Evolutionary conservation across 2,797 vertebrate genomes (phyloP), one percentile per base, ranked within the genome.

Genomic region (Poecilia wingei): DNA sequence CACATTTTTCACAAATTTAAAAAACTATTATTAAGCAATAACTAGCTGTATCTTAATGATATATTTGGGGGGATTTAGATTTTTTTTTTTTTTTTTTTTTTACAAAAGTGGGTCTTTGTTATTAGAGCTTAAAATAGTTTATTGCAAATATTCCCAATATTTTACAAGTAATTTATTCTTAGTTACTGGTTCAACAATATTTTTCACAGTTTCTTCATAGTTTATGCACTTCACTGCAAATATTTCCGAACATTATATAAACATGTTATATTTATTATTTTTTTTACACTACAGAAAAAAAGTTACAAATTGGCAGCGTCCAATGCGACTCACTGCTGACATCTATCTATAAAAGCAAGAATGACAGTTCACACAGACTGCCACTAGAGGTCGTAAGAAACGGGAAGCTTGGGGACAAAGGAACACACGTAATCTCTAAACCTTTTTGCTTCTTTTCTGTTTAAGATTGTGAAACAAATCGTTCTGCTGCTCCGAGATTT

Each of bases 301-400:
- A 0, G 18, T 22, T 43, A 72, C 55, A 41, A 25, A 49, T n/a
- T 39, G 18, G 36, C 33, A 66, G 49, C 6, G 47, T 41, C 22
- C 22, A 16, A 14, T 28, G 77, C 70, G 76, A 68, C 25, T 57
- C 61, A 45, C 73, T 8, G 0, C 5, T 36, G 28, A 36, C 49
- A 61, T 14, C 12, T 0, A 70, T 75, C 36, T 61, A 33, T 31
- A 28, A 33, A 81, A 79, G 36, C 28, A 85, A 18, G 71, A 49
- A 49, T 6, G 28, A 41, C 70, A 80, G 76, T 85, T 86, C 77
- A 81, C 55, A 72, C 18, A 39, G 70, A 22, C 8, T 69, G 61
- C 92, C 91, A 89, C 53, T 72, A 91, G 91, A 83, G 86, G 89
- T 69, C 88, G 28, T 31, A 72, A 88, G 20, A 87, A 25, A 47